These are phyloP conservation scores for Epizoanthus stellaris DNA, from an alignment of 92 coral and sea anemone genomes.

Conservation along the genomic window DNA sequence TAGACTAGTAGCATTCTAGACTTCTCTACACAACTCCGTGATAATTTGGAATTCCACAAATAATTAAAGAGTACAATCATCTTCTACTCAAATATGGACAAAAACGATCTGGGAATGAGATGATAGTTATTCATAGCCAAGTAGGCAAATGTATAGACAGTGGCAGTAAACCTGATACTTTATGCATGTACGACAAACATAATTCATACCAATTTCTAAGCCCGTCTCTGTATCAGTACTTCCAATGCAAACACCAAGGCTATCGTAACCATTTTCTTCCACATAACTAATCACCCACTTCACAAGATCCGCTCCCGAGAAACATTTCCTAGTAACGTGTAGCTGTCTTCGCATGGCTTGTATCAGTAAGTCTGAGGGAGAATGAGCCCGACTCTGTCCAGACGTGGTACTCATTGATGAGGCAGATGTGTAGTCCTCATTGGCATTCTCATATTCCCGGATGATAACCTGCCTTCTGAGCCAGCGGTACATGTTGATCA, in stretches of 20 bases:
- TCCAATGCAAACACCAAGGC: slow-evolving; percentile 87
- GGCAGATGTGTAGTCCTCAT: slow-evolving; percentile 57
- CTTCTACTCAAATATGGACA: too few relatives aligned
- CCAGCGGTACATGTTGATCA: slow-evolving; percentile 72
- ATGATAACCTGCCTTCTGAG: slow-evolving; percentile 67
- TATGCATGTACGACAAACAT: too few relatives aligned
- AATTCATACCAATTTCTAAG: slow-evolving; percentile 70
- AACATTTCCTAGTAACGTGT: slow-evolving; percentile 80
- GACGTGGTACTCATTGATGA: slow-evolving; percentile 74
- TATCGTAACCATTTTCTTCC: slow-evolving; percentile 62
- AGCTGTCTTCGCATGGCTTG: slow-evolving; percentile 74
- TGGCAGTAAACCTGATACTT: too few relatives aligned
- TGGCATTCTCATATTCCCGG: slow-evolving; percentile 43
- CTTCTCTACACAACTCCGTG: too few relatives aligned
- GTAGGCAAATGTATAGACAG: too few relatives aligned
- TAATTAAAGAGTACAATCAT: too few relatives aligned
- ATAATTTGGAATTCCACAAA: too few relatives aligned
- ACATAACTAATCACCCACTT: slow-evolving; percentile 73
- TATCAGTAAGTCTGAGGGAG: slow-evolving; percentile 78
- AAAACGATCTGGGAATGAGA: too few relatives aligned
- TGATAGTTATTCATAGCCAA: too few relatives aligned
- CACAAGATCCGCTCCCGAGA: slow-evolving; percentile 77
- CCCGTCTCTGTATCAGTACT: slow-evolving; percentile 79
- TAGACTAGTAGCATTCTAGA: too few relatives aligned
- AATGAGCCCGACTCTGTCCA: slow-evolving; percentile 68